phyloP scores from a whole-genome alignment of 64 coral and sea anemone species.

The Stichodactyla mertensii region DNA sequence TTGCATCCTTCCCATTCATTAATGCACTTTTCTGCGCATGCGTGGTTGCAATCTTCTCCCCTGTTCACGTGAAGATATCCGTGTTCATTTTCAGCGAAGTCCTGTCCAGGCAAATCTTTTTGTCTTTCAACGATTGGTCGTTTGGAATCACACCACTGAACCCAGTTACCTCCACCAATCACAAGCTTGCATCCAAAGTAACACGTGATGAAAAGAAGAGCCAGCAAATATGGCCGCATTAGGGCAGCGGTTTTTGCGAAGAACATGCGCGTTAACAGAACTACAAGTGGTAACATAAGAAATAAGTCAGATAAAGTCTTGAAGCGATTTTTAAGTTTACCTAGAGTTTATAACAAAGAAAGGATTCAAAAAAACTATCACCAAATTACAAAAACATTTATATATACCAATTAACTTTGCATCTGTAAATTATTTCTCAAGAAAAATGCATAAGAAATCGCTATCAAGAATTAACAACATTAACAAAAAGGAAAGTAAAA shows the following conservation, averaged over 20 bases:
- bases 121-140: background rate
- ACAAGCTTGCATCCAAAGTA: background rate
- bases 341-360: too few relatives aligned
- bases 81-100: background rate
- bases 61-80: background rate
- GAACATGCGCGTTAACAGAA: background rate
- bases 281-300: too few relatives aligned
- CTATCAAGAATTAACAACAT: too few relatives aligned
- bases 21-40: background rate
- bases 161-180: background rate
- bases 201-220: background rate
- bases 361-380: too few relatives aligned
- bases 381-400: too few relatives aligned
- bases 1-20: background rate
- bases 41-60: background rate
- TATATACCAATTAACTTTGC: too few relatives aligned
- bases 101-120: background rate
- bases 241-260: background rate
- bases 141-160: background rate
- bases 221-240: background rate
- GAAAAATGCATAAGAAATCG: too few relatives aligned
- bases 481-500: too few relatives aligned
- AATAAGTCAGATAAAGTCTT: too few relatives aligned
- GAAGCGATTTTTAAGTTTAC: too few relatives aligned
- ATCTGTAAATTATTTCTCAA: too few relatives aligned